phyloP scores from a whole-genome alignment of 2,797 vertebrate genomes.

The Sciaenops ocellatus region DNA sequence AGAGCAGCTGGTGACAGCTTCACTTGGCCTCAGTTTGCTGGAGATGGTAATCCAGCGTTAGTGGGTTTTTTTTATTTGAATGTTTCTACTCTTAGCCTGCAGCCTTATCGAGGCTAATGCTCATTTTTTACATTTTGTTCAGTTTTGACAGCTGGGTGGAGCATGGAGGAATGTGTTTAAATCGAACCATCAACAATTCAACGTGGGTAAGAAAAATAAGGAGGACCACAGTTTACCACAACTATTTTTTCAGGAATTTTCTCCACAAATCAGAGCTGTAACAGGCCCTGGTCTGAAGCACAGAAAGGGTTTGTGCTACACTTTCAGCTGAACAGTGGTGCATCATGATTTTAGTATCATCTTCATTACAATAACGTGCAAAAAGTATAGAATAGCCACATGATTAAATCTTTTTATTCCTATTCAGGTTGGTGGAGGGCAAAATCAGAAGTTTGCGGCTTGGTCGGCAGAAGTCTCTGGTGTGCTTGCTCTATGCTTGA shows the following conservation, averaged over 20 bases:
- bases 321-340: neutral
- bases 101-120: constrained; percentile 30
- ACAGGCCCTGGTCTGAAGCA: neutral
- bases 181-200: constrained; percentile 10
- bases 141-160: constrained; percentile 48
- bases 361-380: neutral
- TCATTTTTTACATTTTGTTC: constrained; percentile 9
- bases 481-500: too few relatives aligned
- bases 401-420: too few relatives aligned
- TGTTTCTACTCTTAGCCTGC: constrained; percentile 44
- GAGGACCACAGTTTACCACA: neutral
- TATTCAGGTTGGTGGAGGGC: too few relatives aligned
- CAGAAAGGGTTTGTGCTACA: neutral
- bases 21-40: constrained; percentile 35
- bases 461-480: too few relatives aligned
- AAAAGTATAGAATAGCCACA: too few relatives aligned
- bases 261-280: constrained; percentile 12
- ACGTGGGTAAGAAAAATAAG: constrained; percentile 9
- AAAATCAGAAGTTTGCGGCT: too few relatives aligned
- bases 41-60: constrained; percentile 39
- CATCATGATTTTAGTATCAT: neutral
- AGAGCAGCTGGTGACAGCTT: constrained; percentile 46
- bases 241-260: constrained; percentile 15
- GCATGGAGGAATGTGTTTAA: constrained; percentile 33
- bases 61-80: constrained; percentile 8